Evolutionary conservation across 2,113 vertebrate species (phyloP), one percentile per base, ranked within the genome.

Genomic region (Vimba vimba): DNA sequence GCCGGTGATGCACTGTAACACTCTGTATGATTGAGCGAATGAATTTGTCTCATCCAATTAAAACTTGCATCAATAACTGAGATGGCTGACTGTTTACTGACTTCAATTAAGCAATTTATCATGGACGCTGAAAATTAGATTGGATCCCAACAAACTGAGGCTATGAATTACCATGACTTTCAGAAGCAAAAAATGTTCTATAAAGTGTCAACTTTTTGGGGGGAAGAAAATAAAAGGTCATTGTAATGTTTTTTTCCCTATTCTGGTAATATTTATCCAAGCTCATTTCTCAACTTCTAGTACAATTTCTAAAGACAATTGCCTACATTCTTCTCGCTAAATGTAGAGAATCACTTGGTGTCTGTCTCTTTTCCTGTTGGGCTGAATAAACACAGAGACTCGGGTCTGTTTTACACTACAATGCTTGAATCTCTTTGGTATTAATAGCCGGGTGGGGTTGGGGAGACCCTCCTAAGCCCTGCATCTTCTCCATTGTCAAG

Each of bases 401-500:
- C 12, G 2, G 19, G 19, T 43, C 66, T 86, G 74, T 86, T 73
- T 78, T 77, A 76, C 50, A 88, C 79, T 76, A 75, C 66, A 84
- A 88, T 86, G 81, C 85, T 21, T 62, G 21, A 23, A 45, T 33
- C 30, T 79, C 85, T 82, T 74, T 76, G 78, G 71, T 88, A 75
- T 83, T 69, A 74, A n/a, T 71, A 47, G 68, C 19, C 5, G 82
- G 85, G 81, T 79, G 82, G 68, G 75, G 75, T 64, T 55, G 36
- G 71, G 75, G 1, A 23, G 59, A 17, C 39, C n/a, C 68, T 79
- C 25, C 69, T n/a, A 66, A 66, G 66, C 73, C 45, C 78, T 85
- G 83, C 25, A 15, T 59, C 64, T 86, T 84, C 80, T 76, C 60
- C 59, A 79, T 87, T 85, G 81, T 89, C 73, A 79, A 59, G 64